Evolutionary conservation across 2,888 invertebrate species (phyloP), one percentile per base, ranked within the genome.

Genomic region (Netelia melanura): DNA sequence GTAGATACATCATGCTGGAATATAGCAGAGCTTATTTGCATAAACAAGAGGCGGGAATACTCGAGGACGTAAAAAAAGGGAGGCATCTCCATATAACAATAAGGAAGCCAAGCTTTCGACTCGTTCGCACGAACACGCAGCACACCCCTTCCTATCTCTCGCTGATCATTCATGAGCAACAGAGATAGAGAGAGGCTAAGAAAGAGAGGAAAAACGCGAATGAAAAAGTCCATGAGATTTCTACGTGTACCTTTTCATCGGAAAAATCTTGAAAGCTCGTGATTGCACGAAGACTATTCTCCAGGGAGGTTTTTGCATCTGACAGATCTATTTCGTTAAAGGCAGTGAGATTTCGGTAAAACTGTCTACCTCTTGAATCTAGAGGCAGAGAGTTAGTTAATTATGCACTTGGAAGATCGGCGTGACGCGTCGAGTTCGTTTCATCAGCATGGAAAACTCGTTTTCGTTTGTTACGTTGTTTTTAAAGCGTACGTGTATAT

Each of bases 281-380:
- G 84, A 81, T 75, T 70, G 62, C 81, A 80, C 58, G 65, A 56
- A 71, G 48, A 52, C 14, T 74, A 38, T 17, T 14, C 23, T 23
- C 44, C 2, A 62, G 78, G 38, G 30, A 25, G 62, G 17, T 17
- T 23, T 56, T 90, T 88, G 89, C 90, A 77, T 86, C 71, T 88
- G 90, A 89, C 90, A 90, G 90, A 86, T 90, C 90, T 87, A 90
- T 91, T 90, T 91, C 89, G 30, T 88, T 89, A 87, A 87, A 87
- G 86, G 3, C 5, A 30, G 3, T 30, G 30, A 30, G 5, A 30
- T 30, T 30, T 30, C 6, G 30, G 3, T 30, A 30, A 30, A 30
- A 30, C 30, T 5, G 30, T 30, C 30, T 30, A 30, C 30, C 30
- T 17, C 0, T 30, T 30, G 5, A 88, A 87, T 87, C 6, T 54